Evolutionary conservation across 2,113 vertebrate genomes (phyloP).

Genomic region (Paramormyrops kingsleyae): DNA sequence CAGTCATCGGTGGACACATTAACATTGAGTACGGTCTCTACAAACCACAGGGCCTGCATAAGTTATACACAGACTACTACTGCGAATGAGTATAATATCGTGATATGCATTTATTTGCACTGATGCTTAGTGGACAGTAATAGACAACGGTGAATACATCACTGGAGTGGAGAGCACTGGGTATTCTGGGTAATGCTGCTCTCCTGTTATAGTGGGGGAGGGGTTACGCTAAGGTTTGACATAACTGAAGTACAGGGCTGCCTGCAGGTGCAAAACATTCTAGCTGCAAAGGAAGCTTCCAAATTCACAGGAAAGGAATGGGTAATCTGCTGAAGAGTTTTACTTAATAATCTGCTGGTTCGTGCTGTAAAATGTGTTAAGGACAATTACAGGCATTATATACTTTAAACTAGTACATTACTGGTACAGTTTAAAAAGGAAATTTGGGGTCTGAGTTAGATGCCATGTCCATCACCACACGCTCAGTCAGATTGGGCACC

Average conservation of each 20-base stretch:
- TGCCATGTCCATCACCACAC: not conserved
- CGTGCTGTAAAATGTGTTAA: not conserved
- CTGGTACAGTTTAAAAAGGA: not conserved
- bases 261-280: not conserved
- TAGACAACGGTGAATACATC: not conserved
- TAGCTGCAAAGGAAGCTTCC: not conserved
- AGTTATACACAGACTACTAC: not conserved
- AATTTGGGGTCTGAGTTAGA: not conserved
- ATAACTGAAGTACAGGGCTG: not conserved
- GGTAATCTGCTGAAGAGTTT: not conserved
- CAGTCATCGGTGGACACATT: not conserved
- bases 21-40: not conserved
- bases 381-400: not conserved
- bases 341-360: not conserved
- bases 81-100: not conserved
- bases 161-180: not conserved
- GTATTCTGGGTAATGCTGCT: not conserved
- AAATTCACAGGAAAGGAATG: not conserved
- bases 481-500: not conserved
- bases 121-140: not conserved
- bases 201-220: not conserved
- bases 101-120: not conserved
- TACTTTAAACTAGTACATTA: not conserved
- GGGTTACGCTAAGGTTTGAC: not conserved
- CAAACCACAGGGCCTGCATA: not conserved